Evolutionary conservation across 2,888 invertebrate genomes (phyloP).

Genomic region (Drosophila demipolita): DNA sequence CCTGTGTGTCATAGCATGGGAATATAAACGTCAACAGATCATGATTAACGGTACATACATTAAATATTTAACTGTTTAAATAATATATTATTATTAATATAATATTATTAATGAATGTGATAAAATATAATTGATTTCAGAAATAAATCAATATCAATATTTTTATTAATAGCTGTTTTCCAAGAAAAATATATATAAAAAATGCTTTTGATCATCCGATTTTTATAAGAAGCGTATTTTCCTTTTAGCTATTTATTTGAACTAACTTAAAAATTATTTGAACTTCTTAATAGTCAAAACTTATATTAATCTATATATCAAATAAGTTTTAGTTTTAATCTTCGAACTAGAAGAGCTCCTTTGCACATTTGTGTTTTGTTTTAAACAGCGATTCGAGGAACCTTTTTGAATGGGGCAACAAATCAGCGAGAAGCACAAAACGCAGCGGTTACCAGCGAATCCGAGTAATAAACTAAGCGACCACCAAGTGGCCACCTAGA

Average conservation of each 20-base stretch:
- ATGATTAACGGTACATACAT: not conserved
- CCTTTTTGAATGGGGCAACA: conserved; percentile 62
- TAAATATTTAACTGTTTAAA: not conserved
- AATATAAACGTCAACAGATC: not conserved
- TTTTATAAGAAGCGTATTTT: not conserved
- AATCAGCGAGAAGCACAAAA: conserved; percentile 65
- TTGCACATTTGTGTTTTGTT: not conserved
- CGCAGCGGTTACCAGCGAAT: conserved; percentile 53
- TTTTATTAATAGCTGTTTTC: not conserved
- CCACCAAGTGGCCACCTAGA: conserved; percentile 38
- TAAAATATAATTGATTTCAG: not conserved
- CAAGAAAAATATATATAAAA: not conserved
- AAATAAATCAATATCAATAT: not conserved
- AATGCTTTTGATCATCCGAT: not conserved
- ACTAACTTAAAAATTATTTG: not conserved
- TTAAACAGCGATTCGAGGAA: conserved; percentile 34
- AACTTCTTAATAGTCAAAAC: not conserved
- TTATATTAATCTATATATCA: not conserved
- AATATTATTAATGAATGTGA: not conserved
- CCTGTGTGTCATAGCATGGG: not conserved
- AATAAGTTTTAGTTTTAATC: not conserved
- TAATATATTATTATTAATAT: not conserved
- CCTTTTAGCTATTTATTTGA: not conserved
- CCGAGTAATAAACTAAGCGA: conserved; percentile 56
- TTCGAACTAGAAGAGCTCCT: not conserved